Evolutionary conservation across 2,113 vertebrate genomes (phyloP).

Genomic region (Colius striatus): DNA sequence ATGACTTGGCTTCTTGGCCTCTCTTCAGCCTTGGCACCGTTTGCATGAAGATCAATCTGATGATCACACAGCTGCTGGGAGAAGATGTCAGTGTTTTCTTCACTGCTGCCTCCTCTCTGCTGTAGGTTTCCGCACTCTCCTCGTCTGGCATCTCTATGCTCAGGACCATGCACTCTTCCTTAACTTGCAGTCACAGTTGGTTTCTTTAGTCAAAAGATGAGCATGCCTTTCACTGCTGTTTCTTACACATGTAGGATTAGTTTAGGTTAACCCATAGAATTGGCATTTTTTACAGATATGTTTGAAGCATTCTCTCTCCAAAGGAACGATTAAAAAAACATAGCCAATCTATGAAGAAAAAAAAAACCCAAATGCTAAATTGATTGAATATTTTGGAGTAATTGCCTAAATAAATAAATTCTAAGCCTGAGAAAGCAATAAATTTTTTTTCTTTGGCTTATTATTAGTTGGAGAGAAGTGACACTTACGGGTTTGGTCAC

Average conservation of each 20-base stretch:
- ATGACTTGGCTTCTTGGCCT: background rate
- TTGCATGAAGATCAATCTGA: background rate
- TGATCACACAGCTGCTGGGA: background rate
- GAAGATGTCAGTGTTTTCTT: background rate
- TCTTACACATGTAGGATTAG: background rate
- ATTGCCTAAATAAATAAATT: background rate
- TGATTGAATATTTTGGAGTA: background rate
- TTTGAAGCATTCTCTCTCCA: background rate
- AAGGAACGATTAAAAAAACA: background rate
- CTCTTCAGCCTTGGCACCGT: background rate
- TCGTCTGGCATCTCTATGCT: background rate
- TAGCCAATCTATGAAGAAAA: background rate
- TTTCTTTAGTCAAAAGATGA: background rate
- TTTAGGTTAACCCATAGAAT: background rate
- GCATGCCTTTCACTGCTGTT: background rate
- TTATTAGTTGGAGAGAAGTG: constrained; percentile 7
- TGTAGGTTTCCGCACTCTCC: background rate
- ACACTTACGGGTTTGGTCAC: background rate
- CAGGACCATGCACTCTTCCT: background rate
- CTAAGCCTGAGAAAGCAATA: background rate
- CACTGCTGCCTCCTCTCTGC: background rate
- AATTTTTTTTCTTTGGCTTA: background rate
- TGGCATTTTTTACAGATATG: background rate
- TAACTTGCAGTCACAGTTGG: background rate
- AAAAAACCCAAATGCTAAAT: background rate